Percentiles rank a stretch among this genome's conserved stretches.
Conservation (phyloP, 2,888 invertebrate species). For the Eumerus sabulonum region DNA sequence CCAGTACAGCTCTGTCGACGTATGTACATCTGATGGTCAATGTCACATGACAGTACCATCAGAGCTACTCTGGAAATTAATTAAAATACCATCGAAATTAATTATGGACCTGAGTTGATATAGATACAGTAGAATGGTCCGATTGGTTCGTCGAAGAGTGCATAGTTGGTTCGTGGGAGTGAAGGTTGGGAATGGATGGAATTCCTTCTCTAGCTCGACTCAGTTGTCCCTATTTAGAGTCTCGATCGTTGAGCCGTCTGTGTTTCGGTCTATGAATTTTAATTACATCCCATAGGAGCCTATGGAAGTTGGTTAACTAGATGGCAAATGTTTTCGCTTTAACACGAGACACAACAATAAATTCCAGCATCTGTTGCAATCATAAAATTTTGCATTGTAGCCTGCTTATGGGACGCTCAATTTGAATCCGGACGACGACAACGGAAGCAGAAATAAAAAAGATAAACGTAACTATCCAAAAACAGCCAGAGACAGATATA, state of each 20-base stretch:
- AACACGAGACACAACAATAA: slow-evolving; percentile 39
- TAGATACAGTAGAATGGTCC: slow-evolving; percentile 24
- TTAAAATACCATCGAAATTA: slow-evolving; percentile 64
- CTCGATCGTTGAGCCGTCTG: not conserved
- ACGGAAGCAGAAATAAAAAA: slow-evolving; percentile 4
- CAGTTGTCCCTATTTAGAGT: slow-evolving; percentile 4
- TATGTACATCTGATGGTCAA: slow-evolving; percentile 52
- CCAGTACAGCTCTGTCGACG: not conserved
- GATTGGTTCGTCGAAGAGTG: too few relatives aligned
- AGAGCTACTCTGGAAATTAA: slow-evolving; percentile 53
- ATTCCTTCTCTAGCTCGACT: slow-evolving; percentile 49
- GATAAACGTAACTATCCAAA: not conserved
- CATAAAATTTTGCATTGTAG: slow-evolving; percentile 67
- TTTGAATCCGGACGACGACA: slow-evolving; percentile 54
- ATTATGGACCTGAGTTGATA: slow-evolving; percentile 58
- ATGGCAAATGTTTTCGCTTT: slow-evolving; percentile 46
- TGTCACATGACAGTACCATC: slow-evolving; percentile 51
- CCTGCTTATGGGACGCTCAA: slow-evolving; percentile 60
- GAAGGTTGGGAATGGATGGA: not conserved
- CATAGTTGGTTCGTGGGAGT: slow-evolving; percentile 25
- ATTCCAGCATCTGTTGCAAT: slow-evolving; percentile 67
- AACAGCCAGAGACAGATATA: too few relatives aligned
- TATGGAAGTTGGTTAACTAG: not conserved
- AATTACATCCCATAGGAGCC: slow-evolving; percentile 55
- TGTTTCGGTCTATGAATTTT: slow-evolving; percentile 61